Conservation (phyloP, 1,140 invertebrate genomes). For the Caenorhabditis tropicalis region DNA sequence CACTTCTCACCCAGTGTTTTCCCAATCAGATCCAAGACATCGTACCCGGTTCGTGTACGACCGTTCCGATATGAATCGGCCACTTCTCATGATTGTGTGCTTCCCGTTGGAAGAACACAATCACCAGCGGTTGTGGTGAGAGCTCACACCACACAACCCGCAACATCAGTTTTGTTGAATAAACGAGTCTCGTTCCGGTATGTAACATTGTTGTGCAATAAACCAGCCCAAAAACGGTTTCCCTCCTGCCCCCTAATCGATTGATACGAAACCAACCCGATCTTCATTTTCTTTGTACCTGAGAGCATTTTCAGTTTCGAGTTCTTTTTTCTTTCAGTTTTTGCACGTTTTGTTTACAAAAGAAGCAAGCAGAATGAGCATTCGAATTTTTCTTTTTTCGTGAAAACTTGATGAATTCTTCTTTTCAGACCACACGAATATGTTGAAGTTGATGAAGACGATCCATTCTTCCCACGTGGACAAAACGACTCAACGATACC, state of each 20-base stretch:
- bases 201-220: slow-evolving; percentile 28
- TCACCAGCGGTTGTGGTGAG: slow-evolving; percentile 15
- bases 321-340: background rate
- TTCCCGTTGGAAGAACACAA: slow-evolving; percentile 7
- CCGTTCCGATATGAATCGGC: slow-evolving; percentile 32
- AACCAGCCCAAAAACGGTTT: background rate
- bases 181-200: slow-evolving; percentile 41
- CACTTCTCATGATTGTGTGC: slow-evolving; percentile 21
- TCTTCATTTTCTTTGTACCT: slow-evolving; percentile 4
- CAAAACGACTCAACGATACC: slow-evolving; percentile 59
- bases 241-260: too few species aligned
- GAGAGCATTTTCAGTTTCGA: background rate
- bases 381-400: background rate
- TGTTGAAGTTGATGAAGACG: slow-evolving; percentile 61
- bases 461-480: slow-evolving; percentile 64
- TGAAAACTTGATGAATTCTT: background rate
- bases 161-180: slow-evolving; percentile 32
- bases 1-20: background rate
- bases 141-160: slow-evolving; percentile 13
- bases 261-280: background rate
- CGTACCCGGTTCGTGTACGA: slow-evolving; percentile 27
- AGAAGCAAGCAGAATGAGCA: background rate
- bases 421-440: slow-evolving; percentile 63
- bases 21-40: background rate
- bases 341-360: slow-evolving; percentile 8